Conservation (phyloP, 2,113 vertebrate species). For the Rostratula benghalensis region DNA sequence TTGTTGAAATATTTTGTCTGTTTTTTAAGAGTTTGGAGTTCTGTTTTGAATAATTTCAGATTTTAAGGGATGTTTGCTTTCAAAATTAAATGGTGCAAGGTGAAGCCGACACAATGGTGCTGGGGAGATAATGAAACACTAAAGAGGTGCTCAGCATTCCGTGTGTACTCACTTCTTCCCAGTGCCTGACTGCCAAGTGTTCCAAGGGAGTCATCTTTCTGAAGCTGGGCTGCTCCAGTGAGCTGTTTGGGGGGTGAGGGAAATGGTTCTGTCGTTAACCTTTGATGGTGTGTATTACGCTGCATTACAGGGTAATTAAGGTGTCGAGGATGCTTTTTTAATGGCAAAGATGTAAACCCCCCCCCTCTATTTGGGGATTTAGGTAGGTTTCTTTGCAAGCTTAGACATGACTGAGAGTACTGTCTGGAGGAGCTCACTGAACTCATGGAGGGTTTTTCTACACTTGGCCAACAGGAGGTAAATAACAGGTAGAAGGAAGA, state of each 20-base stretch:
- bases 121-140: not conserved
- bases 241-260: not conserved
- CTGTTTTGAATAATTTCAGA: constrained; percentile 3
- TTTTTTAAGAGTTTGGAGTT: not conserved
- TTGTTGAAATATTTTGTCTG: not conserved
- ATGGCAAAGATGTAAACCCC: not conserved
- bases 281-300: not conserved
- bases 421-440: not conserved
- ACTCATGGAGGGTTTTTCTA: not conserved
- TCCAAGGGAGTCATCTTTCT: constrained; percentile 15
- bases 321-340: not conserved
- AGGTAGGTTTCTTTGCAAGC: not conserved
- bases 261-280: not conserved
- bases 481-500: constrained; percentile 53
- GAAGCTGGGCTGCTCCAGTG: not conserved
- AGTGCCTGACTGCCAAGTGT: not conserved
- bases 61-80: not conserved
- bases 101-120: not conserved
- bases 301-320: not conserved
- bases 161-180: not conserved
- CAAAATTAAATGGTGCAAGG: not conserved
- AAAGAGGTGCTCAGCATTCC: constrained; percentile 36
- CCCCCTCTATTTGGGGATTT: not conserved
- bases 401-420: not conserved
- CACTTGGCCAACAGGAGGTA: constrained; percentile 39